Evolutionary conservation across 2,113 vertebrate species (phyloP).

Genomic region (Poecile atricapillus): DNA sequence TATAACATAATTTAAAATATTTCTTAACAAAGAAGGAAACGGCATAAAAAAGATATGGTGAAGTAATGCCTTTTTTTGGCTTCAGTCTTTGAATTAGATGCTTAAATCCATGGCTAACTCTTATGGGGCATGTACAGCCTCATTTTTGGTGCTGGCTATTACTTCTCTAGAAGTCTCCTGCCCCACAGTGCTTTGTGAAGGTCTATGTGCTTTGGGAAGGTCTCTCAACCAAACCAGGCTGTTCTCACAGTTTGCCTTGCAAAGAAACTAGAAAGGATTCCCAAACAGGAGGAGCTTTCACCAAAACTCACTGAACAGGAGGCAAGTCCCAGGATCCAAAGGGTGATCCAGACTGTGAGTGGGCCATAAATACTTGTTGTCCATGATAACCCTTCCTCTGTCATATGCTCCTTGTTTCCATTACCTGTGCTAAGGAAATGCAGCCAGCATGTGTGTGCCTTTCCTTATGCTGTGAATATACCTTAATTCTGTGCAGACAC

Average conservation of each 20-base stretch:
- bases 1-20: not conserved
- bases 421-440: not conserved
- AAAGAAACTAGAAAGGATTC: not conserved
- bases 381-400: not conserved
- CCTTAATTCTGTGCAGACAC: not conserved
- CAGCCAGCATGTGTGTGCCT: not conserved
- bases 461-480: not conserved
- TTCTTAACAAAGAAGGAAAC: not conserved
- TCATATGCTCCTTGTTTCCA: not conserved
- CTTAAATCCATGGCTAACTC: not conserved
- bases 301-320: not conserved
- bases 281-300: not conserved
- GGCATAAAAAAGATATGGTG: not conserved
- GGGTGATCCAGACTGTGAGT: not conserved
- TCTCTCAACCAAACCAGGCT: not conserved
- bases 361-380: not conserved
- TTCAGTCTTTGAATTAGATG: not conserved
- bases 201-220: not conserved
- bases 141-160: accelerated
- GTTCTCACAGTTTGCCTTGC: not conserved
- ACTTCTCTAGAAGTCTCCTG: not conserved
- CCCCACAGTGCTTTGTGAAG: not conserved
- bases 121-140: accelerated
- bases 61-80: not conserved
- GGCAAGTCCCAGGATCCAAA: not conserved